Percentiles rank a stretch among this genome's conserved stretches.
Evolutionary conservation across 2,113 vertebrate species (phyloP).

Genomic region (Sinocyclocheilus rhinocerous): DNA sequence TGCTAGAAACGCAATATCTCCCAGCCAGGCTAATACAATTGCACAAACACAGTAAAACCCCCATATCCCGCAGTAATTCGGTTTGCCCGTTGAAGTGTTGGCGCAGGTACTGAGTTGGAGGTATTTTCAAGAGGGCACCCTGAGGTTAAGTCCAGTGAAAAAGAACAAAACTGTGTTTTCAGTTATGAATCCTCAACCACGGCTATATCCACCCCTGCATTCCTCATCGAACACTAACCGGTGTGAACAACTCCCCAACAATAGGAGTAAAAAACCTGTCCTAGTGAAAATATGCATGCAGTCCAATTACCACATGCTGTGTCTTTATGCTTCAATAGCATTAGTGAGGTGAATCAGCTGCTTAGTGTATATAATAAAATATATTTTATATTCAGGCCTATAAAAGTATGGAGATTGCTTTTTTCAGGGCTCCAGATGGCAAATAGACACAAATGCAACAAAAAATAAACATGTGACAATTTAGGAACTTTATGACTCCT

Average conservation of each 20-base stretch:
- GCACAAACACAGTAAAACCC: constrained; percentile 43
- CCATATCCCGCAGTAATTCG: constrained; percentile 31
- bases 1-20: constrained; percentile 46
- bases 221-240: constrained; percentile 1
- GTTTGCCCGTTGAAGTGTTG: constrained; percentile 29
- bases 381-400: not conserved
- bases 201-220: not conserved
- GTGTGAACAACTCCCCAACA: constrained; percentile 6
- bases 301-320: not conserved
- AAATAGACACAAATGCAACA: not conserved
- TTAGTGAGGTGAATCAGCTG: not conserved
- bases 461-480: not conserved
- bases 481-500: not conserved
- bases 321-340: constrained; percentile 16
- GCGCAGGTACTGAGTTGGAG: constrained; percentile 4
- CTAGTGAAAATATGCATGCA: constrained; percentile 2
- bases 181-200: constrained; percentile 25
- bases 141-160: constrained; percentile 34
- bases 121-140: constrained; percentile 24
- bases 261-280: not conserved
- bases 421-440: not conserved
- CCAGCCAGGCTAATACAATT: constrained; percentile 45
- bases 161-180: constrained; percentile 22
- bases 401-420: not conserved
- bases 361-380: not conserved